Evolutionary conservation across 1,140 invertebrate genomes (phyloP), one percentile per base, ranked within the genome.

Genomic region (Drosophila pachea): DNA sequence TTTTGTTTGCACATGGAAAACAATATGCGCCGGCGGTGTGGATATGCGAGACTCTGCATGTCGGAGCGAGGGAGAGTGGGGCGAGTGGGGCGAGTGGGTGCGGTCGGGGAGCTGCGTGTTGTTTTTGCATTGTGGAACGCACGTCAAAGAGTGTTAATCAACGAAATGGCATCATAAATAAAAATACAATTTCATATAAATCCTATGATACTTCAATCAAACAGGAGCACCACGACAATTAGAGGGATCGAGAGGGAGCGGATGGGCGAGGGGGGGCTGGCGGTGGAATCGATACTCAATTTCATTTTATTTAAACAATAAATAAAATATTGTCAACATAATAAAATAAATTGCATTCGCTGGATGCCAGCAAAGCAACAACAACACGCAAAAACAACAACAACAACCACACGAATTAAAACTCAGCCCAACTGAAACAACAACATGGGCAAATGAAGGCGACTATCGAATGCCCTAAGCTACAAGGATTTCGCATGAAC

Each of bases 91-190:
- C n/a, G n/a, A n/a, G n/a, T n/a, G 9, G 14, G 16, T 43, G n/a
- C 29, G 38, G n/a, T n/a, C n/a, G n/a, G 48, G 31, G 22, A 22
- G 22, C 22, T 16, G 33, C 60, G 35, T 63, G 22, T 65, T 36
- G 16, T 60, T 22, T 65, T 40, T 60, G 9, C n/a, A 33, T 47
- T 38, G 14, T 38, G 42, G 61, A 45, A 47, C 11, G 61, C 59
- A 63, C 67, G 58, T 74, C 81, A 79, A 86, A 81, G 76, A 72
- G 76, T 86, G 81, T 86, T 86, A 86, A 86, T 86, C 81, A 86
- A 86, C 81, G 62, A 77, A 86, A 86, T 86, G 81, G 81, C 65
- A 76, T 86, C 81, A 86, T 86, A 86, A 86, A 86, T 86, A 86
- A 86, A 86, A 86, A 84, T 60, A 61, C 58, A 81, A 86, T 86